Evolutionary conservation across 2,797 vertebrate genomes (phyloP), one percentile per base, ranked within the genome.

Genomic region (Alexandromys oeconomus): DNA sequence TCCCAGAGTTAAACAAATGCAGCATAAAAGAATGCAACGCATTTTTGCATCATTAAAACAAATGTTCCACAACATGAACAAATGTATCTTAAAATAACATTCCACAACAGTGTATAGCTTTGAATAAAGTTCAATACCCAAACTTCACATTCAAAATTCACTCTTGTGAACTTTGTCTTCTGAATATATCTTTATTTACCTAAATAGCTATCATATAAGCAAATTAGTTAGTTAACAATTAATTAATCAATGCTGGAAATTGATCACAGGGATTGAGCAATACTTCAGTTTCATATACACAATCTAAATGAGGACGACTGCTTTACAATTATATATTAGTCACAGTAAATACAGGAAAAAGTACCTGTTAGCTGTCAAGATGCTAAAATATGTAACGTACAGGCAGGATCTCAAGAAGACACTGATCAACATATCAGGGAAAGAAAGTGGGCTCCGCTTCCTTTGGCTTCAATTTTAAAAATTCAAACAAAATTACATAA

Each of bases 401-500:
- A 94, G 46, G 65, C 48, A 82, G 76, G n/a, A 93, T 65, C 92
- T 81, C 59, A 81, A 74, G 46, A 85, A 73, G 37, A 81, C 5
- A 48, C 27, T 48, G 46, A 65, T 71, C 27, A 48, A 29, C 27
- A 48, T 34, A 46, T 90, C 43, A 61, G 80, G 46, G 10, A 17
- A 89, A 87, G 3, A 86, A 94, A 59, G 34, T 34, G 89, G 51
- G 61, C 57, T 82, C 76, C 48, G 76, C 61, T 97, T 92, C 54
- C 27, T 43, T 86, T 65, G 59, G 25, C 10, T 37, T 79, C n/a
- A 76, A 89, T 92, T 61, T 93, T 91, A 25, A 61, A 89, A 54
- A 76, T 79, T 51, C n/a, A 73, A 71, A 73, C 0, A 21, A 34
- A 91, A 63, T 92, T 81, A 71, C 54, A 37, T 37, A 87, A 54